Evolutionary conservation across 2,113 vertebrate genomes (phyloP).

Genomic region (Ochotona curzoniae): DNA sequence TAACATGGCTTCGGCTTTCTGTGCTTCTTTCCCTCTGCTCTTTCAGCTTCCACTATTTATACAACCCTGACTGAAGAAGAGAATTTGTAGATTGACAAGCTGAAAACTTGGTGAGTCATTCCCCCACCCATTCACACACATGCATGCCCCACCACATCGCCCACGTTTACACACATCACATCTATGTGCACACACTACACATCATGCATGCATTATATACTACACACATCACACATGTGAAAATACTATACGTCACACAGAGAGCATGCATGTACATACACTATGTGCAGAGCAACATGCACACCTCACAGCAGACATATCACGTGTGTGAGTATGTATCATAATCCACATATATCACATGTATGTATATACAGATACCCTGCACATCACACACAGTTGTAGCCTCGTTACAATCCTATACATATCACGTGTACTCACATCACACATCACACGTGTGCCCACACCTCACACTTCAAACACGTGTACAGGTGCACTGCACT

Average conservation of each 20-base stretch:
- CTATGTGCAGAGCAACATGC: background rate
- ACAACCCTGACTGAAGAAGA: conserved; percentile 25
- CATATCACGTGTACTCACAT: too few species aligned
- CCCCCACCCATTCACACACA: background rate
- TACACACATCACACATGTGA: background rate
- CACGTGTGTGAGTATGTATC: too few species aligned
- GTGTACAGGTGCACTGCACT: too few species aligned
- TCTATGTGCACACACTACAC: too few species aligned
- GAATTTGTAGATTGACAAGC: background rate
- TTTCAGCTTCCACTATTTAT: conserved; percentile 8
- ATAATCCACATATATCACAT: background rate
- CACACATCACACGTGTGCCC: too few species aligned
- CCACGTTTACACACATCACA: background rate
- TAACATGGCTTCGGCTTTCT: conserved; percentile 24
- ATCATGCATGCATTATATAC: background rate
- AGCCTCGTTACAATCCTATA: too few species aligned
- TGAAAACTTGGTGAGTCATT: background rate
- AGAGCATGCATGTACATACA: too few species aligned
- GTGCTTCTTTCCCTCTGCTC: background rate
- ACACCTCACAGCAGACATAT: too few species aligned
- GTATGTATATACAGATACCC: background rate
- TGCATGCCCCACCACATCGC: too few species aligned
- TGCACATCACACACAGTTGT: background rate
- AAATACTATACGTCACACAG: background rate
- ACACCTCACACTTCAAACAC: too few species aligned